Percentiles rank a stretch among this genome's conserved stretches.
These are phyloP conservation scores for Uropetala carovei DNA, from an alignment of 2,888 invertebrate species.

Conservation along the genomic window DNA sequence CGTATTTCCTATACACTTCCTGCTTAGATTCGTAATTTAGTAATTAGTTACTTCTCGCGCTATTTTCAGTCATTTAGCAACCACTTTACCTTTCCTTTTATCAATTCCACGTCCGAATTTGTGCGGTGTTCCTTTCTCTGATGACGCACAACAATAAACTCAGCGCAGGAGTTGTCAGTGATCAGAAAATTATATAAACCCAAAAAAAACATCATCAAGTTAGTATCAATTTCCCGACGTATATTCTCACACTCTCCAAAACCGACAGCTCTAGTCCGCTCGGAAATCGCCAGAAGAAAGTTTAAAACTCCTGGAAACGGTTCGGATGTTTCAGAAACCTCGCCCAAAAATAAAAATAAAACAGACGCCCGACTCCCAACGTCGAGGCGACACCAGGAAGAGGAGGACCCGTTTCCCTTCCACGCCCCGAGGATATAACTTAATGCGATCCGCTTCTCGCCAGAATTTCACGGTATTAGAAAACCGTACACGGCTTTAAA, in stretches of 20 bases:
- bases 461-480: background rate
- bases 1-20: no score
- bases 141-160: no score
- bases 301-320: background rate
- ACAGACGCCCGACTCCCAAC: background rate
- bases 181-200: no score
- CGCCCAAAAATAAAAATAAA: background rate
- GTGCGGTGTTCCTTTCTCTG: no score
- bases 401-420: background rate
- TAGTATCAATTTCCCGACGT: background rate
- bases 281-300: slow-evolving; percentile 10
- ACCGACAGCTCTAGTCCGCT: background rate
- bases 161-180: no score
- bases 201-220: no score
- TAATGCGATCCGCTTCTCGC: background rate
- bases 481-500: background rate
- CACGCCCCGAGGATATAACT: background rate
- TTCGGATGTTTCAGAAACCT: background rate
- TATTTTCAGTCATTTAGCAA: no score
- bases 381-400: background rate
- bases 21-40: no score
- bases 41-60: no score
- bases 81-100: no score
- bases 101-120: no score
- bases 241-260: background rate